Evolutionary conservation across 2,113 vertebrate species (phyloP).

Genomic region (Pao palembangensis): DNA sequence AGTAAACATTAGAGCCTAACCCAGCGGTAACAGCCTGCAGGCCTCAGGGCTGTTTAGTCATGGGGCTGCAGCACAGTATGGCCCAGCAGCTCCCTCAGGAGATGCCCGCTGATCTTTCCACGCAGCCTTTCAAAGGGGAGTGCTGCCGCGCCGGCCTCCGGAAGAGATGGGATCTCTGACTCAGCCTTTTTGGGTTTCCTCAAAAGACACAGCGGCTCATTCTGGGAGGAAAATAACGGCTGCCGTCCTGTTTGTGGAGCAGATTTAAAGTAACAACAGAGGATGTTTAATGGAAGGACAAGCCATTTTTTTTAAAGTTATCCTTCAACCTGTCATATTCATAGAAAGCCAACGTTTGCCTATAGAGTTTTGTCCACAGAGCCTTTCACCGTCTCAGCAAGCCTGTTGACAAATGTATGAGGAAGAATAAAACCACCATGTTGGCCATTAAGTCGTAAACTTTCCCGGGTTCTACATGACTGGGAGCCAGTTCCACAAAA

Average conservation of each 20-base stretch:
- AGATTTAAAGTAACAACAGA: slow-evolving; percentile 14
- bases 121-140: slow-evolving; percentile 51
- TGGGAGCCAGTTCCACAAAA: slow-evolving; percentile 23
- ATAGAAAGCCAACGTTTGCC: slow-evolving; percentile 15
- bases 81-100: slow-evolving; percentile 58
- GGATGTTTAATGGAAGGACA: slow-evolving; percentile 1
- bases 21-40: slow-evolving; percentile 31
- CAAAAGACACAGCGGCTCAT: slow-evolving; percentile 58
- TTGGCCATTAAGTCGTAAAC: slow-evolving; percentile 16
- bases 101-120: slow-evolving; percentile 64
- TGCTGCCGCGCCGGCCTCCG: slow-evolving; percentile 51
- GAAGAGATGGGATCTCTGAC: slow-evolving; percentile 79
- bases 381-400: slow-evolving; percentile 16
- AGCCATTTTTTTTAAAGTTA: slow-evolving; percentile 8
- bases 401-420: neutral
- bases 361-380: slow-evolving; percentile 7
- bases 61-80: slow-evolving; percentile 37
- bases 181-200: slow-evolving; percentile 76
- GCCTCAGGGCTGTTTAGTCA: slow-evolving; percentile 58
- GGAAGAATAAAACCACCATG: slow-evolving; percentile 23
- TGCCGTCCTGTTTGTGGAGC: slow-evolving; percentile 6
- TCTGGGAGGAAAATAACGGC: slow-evolving; percentile 27
- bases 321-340: slow-evolving; percentile 16
- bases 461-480: slow-evolving; percentile 12
- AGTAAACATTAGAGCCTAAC: slow-evolving; percentile 61